phyloP scores from a whole-genome alignment of 2,113 vertebrate species.

The human (Homo sapiens) region GRCh38 chr2:91654501-91655000 shows the following conservation, averaged over 20 bases:
- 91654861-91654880: no score
- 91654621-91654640: no score
- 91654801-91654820: no score
- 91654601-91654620: no score
- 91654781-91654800: not conserved
- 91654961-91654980: slow-evolving; percentile 93
- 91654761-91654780: not conserved
- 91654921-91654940: slow-evolving; percentile 73
- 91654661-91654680: not conserved
- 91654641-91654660: not conserved
- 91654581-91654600: no score
- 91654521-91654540: no score
- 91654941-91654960: slow-evolving; percentile 89
- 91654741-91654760: no score
- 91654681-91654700: not conserved
- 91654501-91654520: not conserved
- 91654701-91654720: no score
- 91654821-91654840: no score
- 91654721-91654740: no score
- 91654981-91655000: slow-evolving; percentile 95
- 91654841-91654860: no score
- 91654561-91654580: not conserved
- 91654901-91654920: slow-evolving; percentile 40
- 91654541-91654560: not conserved
- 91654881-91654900: no score